Evolutionary conservation across 2,888 invertebrate species (phyloP).

Genomic region (Apoda limacodes): DNA sequence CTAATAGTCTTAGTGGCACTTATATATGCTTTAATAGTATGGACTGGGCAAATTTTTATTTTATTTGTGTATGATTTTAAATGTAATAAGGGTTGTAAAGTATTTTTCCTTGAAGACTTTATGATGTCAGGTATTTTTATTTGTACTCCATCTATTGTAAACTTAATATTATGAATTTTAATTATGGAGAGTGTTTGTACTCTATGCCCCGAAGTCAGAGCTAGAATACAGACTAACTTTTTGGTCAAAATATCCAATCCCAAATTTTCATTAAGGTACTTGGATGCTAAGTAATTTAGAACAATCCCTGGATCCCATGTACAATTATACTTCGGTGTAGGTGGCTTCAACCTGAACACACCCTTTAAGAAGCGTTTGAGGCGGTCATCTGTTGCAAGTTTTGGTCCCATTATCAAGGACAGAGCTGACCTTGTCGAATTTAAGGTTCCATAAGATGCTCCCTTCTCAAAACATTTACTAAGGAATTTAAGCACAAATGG

Average conservation of each 20-base stretch:
- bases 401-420: constrained; percentile 21
- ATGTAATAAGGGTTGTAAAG: constrained; percentile 13
- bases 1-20: neutral
- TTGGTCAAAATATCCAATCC: constrained; percentile 19
- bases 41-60: constrained; percentile 16
- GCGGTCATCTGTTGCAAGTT: constrained; percentile 15
- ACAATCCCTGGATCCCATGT: constrained; percentile 25
- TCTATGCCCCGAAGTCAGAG: constrained; percentile 20
- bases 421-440: constrained; percentile 24
- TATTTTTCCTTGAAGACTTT: constrained; percentile 13
- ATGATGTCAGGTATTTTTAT: constrained; percentile 17
- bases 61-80: constrained; percentile 16
- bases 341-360: constrained; percentile 20
- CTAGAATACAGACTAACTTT: constrained; percentile 21
- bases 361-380: constrained; percentile 23
- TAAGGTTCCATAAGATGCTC: constrained; percentile 18
- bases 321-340: constrained; percentile 19
- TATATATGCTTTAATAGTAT: constrained; percentile 9
- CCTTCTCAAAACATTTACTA: constrained; percentile 17
- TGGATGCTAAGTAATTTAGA: constrained; percentile 16
- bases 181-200: constrained; percentile 20
- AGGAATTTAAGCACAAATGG: constrained; percentile 15
- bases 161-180: constrained; percentile 16
- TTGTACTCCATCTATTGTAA: constrained; percentile 3
- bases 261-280: constrained; percentile 18